Percentiles rank a stretch among this genome's conserved stretches.
Conservation (phyloP, 2,797 vertebrate genomes). For the Gambusia yucatana region DNA sequence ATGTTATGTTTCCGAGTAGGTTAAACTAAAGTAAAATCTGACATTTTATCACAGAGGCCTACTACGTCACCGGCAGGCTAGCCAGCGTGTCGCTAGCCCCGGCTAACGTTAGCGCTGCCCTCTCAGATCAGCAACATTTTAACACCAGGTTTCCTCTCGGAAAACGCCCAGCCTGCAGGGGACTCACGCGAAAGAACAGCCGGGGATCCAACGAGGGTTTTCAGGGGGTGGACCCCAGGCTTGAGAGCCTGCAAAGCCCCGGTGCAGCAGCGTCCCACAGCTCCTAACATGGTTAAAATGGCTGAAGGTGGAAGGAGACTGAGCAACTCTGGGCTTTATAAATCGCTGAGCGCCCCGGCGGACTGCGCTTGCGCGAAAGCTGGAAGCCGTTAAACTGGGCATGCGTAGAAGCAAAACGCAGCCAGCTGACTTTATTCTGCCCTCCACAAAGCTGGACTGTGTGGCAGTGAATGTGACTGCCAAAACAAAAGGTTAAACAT, state of each 20-base stretch:
- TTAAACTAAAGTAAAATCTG: background rate
- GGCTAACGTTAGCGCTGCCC: conserved; percentile 49
- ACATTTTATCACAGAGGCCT: conserved; percentile 63
- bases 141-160: rapidly evolving
- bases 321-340: conserved; percentile 70
- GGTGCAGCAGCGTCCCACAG: conserved; percentile 83
- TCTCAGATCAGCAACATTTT: background rate
- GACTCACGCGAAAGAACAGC: conserved; percentile 82
- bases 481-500: background rate
- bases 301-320: conserved; percentile 85
- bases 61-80: conserved; percentile 6
- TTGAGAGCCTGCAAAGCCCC: conserved; percentile 81
- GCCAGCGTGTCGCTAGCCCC: conserved; percentile 57
- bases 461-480: conserved; percentile 3
- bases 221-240: conserved; percentile 80
- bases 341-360: conserved; percentile 6
- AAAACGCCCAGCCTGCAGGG: background rate
- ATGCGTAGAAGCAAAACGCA: conserved; percentile 23
- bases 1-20: rapidly evolving
- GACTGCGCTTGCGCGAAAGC: conserved; percentile 71
- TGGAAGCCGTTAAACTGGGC: conserved; percentile 25
- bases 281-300: conserved; percentile 85
- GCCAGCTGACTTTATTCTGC: conserved; percentile 49
- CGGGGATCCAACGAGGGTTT: conserved; percentile 79
- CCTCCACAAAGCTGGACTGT: conserved; percentile 37